Evolutionary conservation across 2,797 vertebrate genomes (phyloP).

Genomic region (Echeneis naucrates): DNA sequence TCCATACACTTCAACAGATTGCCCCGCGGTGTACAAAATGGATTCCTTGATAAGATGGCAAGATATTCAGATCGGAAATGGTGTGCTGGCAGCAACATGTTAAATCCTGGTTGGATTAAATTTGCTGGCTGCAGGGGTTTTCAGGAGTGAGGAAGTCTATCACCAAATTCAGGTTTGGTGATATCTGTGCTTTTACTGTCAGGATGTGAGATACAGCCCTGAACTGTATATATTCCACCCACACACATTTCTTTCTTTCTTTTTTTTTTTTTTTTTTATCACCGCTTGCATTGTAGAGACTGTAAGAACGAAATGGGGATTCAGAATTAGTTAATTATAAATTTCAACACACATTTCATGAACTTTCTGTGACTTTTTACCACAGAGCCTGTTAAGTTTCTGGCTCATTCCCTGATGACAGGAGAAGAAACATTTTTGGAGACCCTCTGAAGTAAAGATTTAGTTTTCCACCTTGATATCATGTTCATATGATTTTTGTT

Average conservation of each 20-base stretch:
- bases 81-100: slow-evolving; percentile 1
- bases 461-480: too few species aligned
- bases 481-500: too few species aligned
- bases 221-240: neutral
- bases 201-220: neutral
- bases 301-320: neutral
- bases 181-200: slow-evolving; percentile 12
- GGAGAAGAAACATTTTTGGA: neutral
- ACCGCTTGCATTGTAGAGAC: neutral
- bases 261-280: too few species aligned
- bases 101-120: neutral
- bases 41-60: slow-evolving; percentile 31
- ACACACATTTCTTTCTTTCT: too few species aligned
- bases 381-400: neutral
- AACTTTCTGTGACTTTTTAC: neutral
- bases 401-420: neutral
- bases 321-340: neutral
- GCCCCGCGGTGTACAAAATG: slow-evolving; percentile 36
- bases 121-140: slow-evolving; percentile 11
- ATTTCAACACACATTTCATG: neutral
- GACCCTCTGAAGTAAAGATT: too few species aligned
- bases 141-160: neutral
- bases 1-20: slow-evolving; percentile 30
- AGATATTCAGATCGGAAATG: slow-evolving; percentile 1
- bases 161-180: neutral